These are phyloP conservation scores for Ciconia maguari DNA, from an alignment of 2,113 vertebrate species.

Conservation along the genomic window DNA sequence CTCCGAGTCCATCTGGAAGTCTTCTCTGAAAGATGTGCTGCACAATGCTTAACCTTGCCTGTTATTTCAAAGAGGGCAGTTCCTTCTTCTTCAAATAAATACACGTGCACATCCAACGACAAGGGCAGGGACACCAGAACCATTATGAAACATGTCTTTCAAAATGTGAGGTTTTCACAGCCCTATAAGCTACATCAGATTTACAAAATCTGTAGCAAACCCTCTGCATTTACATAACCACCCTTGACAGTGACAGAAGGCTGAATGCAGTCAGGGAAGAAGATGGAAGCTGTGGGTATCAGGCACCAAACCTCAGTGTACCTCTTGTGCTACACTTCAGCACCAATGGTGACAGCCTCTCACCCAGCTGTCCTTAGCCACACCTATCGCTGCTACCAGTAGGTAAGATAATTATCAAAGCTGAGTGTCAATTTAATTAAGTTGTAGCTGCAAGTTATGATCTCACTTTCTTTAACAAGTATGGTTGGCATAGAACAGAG, in stretches of 20 bases:
- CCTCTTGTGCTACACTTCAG: not conserved
- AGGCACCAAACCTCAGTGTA: not conserved
- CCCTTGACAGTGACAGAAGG: not conserved
- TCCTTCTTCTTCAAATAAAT: not conserved
- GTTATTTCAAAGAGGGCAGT: not conserved
- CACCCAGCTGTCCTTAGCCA: not conserved
- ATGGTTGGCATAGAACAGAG: not conserved
- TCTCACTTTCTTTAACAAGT: not conserved
- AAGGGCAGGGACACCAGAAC: not conserved
- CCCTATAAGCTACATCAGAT: not conserved
- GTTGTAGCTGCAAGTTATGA: not conserved
- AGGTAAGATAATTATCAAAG: not conserved
- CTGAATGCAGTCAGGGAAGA: not conserved
- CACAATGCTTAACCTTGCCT: not conserved
- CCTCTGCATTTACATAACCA: not conserved
- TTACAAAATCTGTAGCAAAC: not conserved
- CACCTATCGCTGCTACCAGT: not conserved
- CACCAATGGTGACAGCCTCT: not conserved
- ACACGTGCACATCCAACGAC: not conserved
- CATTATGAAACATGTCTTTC: not conserved
- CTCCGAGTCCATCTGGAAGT: rapidly evolving
- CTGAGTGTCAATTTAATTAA: not conserved
- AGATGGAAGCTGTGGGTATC: not conserved
- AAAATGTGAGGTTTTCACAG: not conserved
- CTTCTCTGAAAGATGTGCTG: not conserved